Evolutionary conservation across 2,113 vertebrate species (phyloP), one percentile per base, ranked within the genome.

Genomic region (Psilopogon haemacephalus): DNA sequence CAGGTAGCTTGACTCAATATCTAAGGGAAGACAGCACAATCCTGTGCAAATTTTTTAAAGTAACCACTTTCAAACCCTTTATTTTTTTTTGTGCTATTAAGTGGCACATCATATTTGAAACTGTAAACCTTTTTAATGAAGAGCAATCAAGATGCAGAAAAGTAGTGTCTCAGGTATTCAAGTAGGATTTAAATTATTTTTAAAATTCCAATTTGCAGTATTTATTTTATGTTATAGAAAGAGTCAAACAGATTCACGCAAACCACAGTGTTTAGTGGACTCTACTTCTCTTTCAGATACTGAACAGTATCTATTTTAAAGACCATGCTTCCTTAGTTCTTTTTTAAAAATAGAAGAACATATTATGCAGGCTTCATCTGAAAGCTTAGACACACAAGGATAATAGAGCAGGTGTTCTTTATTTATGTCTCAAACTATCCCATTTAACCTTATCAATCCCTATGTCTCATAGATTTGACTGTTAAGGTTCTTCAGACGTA

Each of bases 321-420:
- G 14, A 38, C 19, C 54, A 20, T 75, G 5, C 4, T 83, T 67
- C 3, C 16, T 63, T 81, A 76, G 42, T 74, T 67, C 3, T 56
- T 60, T 60, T 63, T 59, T 30, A 7, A 74, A 86, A 73, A 16
- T 9, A 37, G 14, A 55, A 37, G 32, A 68, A 72, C 83, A 32
- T 17, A 19, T 9, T 46, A 4, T 46, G 7, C 7, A 42, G 15
- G 17, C 3, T 9, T 5, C 6, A n/a, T 37, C 12, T 0, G 0
- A 91, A 91, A 84, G 52, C 13, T 32, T 86, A 30, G 6, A 55
- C 15, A 70, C 14, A 20, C 11, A 30, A 11, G 4, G 28, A 33
- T 38, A 48, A 72, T 28, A 55, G 16, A 86, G 13, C 4, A 73
- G 59, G 79, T 50, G 2, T 71, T 77, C 77, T 3, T 3, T 70